Conservation (phyloP, 2,797 vertebrate genomes). For the Lacerta viridis region DNA sequence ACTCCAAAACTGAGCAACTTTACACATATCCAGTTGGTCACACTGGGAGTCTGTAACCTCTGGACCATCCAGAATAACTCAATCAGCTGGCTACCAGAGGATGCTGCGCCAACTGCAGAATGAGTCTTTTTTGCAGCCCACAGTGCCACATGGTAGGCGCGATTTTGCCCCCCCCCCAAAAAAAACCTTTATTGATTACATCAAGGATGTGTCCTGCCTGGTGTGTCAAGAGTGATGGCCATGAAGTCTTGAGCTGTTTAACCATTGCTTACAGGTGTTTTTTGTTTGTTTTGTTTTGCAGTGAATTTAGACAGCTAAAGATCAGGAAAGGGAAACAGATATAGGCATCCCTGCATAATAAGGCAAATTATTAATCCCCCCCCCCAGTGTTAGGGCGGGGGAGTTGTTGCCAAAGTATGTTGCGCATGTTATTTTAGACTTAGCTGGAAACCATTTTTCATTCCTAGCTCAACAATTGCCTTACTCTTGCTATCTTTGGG, state of each 20-base stretch:
- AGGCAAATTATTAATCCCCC: not conserved
- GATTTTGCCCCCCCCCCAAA: too few relatives aligned
- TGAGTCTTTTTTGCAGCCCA: too few relatives aligned
- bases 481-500: not conserved
- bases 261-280: slow-evolving; percentile 52
- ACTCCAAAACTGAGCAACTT: too few relatives aligned
- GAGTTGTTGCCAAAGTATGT: not conserved
- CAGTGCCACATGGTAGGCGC: too few relatives aligned
- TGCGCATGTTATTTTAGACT: not conserved
- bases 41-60: too few relatives aligned
- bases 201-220: too few relatives aligned
- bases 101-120: too few relatives aligned
- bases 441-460: not conserved
- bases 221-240: too few relatives aligned
- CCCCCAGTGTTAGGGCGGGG: not conserved
- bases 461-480: not conserved
- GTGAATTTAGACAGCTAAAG: slow-evolving; percentile 25
- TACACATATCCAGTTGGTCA: too few relatives aligned
- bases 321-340: not conserved
- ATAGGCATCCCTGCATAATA: not conserved
- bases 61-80: too few relatives aligned
- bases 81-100: too few relatives aligned
- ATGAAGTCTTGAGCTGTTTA: slow-evolving; percentile 3
- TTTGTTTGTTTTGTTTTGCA: slow-evolving; percentile 33
- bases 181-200: too few relatives aligned